Conservation (phyloP, 2,888 invertebrate genomes). For the Geophilus truncorum region DNA sequence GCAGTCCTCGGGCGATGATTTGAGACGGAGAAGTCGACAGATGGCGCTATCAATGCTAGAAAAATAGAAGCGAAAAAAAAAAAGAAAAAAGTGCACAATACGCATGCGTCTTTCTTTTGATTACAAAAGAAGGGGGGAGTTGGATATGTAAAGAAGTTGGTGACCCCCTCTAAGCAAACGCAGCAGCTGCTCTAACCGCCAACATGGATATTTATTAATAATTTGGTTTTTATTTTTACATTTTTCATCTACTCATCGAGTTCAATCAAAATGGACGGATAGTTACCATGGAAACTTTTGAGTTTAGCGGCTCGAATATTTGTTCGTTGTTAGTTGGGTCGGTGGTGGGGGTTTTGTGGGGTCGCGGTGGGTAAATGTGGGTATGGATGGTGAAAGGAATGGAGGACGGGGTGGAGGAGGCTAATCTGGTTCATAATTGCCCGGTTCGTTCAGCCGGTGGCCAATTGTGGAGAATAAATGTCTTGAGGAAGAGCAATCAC, state of each 20-base stretch:
- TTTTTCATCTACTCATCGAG: neutral
- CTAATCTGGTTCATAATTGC: constrained; percentile 10
- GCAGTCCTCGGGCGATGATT: neutral
- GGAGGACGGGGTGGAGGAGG: neutral
- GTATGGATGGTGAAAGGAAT: neutral
- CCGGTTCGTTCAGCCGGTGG: constrained; percentile 10
- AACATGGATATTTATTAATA: constrained; percentile 10
- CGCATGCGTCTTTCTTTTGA: constrained; percentile 5
- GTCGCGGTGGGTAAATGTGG: neutral
- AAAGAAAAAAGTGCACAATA: neutral
- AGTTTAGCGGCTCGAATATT: neutral
- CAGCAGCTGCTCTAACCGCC: constrained; percentile 10
- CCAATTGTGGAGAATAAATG: constrained; percentile 10
- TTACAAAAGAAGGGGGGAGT: neutral
- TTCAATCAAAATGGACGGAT: neutral
- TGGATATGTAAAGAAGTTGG: neutral
- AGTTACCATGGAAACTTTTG: neutral
- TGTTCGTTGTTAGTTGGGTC: neutral
- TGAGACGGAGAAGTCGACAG: neutral
- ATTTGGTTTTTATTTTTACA: neutral
- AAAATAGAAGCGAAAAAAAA: neutral
- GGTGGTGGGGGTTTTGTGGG: neutral
- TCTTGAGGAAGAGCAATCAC: constrained; percentile 10
- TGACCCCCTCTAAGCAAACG: neutral
- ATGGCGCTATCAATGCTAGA: neutral